Evolutionary conservation across 92 coral and sea anemone species (phyloP).

Genomic region (Umimayanthus chanpuru): DNA sequence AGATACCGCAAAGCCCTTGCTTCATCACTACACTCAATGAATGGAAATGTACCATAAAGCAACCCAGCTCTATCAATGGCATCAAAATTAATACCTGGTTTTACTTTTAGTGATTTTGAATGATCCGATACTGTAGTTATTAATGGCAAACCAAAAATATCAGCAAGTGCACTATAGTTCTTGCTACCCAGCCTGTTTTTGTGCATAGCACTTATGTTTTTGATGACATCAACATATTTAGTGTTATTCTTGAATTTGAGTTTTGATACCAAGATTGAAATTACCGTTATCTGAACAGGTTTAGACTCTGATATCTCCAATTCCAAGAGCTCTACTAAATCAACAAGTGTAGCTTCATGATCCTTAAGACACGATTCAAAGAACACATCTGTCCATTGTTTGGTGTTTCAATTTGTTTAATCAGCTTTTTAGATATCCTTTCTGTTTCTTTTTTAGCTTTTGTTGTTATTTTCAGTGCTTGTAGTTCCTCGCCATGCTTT

Average conservation of each 20-base stretch:
- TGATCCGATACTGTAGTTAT: slow-evolving; percentile 18
- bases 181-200: slow-evolving; percentile 39
- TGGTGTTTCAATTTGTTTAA: slow-evolving; percentile 20
- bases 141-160: slow-evolving; percentile 49
- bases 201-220: slow-evolving; percentile 32
- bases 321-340: slow-evolving; percentile 25
- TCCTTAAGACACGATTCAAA: slow-evolving; percentile 36
- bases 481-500: slow-evolving; percentile 37
- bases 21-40: slow-evolving; percentile 35
- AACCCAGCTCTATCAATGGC: slow-evolving; percentile 27
- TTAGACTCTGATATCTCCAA: slow-evolving; percentile 17
- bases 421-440: background rate
- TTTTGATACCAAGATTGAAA: slow-evolving; percentile 46
- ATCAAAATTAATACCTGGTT: slow-evolving; percentile 27
- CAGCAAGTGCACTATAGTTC: slow-evolving; percentile 38
- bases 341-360: slow-evolving; percentile 20
- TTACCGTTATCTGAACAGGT: slow-evolving; percentile 48
- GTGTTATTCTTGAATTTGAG: slow-evolving; percentile 45
- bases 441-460: slow-evolving; percentile 29
- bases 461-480: slow-evolving; percentile 11
- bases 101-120: slow-evolving; percentile 9
- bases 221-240: slow-evolving; percentile 19
- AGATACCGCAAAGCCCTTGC: no score
- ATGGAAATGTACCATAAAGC: slow-evolving; percentile 32
- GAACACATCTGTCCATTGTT: slow-evolving; percentile 30